Conservation (phyloP, 2,113 vertebrate genomes). For the Oryctolagus cuniculus region DNA sequence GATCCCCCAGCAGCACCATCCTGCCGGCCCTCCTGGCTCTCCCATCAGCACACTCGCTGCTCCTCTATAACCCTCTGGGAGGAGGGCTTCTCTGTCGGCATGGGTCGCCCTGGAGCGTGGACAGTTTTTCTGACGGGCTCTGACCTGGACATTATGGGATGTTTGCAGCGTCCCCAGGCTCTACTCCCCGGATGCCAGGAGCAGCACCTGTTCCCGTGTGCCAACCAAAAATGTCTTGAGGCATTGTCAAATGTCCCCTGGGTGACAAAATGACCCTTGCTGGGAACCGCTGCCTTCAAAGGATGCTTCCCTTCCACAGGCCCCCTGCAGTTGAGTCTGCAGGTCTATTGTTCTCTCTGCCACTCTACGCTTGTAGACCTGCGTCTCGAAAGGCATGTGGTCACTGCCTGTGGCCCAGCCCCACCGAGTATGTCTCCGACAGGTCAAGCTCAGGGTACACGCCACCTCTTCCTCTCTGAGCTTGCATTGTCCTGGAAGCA, state of each 20-base stretch:
- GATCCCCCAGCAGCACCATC: background rate
- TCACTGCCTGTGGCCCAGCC: background rate
- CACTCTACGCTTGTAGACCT: background rate
- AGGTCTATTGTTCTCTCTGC: background rate
- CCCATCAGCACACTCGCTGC: background rate
- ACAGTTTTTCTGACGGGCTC: background rate
- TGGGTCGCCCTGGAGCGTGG: background rate
- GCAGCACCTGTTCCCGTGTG: background rate
- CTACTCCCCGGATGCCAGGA: background rate
- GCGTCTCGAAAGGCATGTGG: background rate
- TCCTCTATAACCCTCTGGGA: background rate
- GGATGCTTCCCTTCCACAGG: background rate
- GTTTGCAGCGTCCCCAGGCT: background rate
- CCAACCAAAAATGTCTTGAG: background rate
- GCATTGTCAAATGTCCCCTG: background rate
- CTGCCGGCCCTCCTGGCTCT: background rate
- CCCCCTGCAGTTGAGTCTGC: background rate
- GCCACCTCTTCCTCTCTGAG: background rate
- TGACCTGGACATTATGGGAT: background rate
- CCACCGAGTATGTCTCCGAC: background rate
- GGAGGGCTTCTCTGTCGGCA: background rate
- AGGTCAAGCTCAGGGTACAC: background rate
- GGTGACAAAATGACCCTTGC: background rate
- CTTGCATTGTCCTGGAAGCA: conserved; percentile 7
- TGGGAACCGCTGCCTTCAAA: background rate